Evolutionary conservation across 2,797 vertebrate genomes (phyloP).

Genomic region (Acanthurus leucopareius): DNA sequence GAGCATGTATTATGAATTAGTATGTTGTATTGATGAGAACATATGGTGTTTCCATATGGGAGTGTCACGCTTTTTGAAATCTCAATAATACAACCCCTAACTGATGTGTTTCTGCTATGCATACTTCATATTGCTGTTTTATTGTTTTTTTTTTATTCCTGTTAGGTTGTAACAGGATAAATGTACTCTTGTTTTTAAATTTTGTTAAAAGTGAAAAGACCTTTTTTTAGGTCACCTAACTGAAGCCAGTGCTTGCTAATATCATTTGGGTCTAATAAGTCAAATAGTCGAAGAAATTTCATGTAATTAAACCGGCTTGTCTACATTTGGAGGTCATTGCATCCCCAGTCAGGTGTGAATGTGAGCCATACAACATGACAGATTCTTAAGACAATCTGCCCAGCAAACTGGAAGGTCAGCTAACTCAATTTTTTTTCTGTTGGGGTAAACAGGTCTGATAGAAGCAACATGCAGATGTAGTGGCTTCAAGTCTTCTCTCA

Average conservation of each 20-base stretch:
- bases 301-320: not conserved
- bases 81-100: constrained; percentile 38
- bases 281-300: not conserved
- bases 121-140: not conserved
- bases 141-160: constrained; percentile 9
- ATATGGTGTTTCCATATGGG: constrained; percentile 83
- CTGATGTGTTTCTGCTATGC: constrained; percentile 18
- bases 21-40: constrained; percentile 82
- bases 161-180: not conserved
- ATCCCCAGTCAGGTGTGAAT: not conserved
- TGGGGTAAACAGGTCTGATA: not conserved
- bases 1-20: constrained; percentile 77
- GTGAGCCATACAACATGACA: not conserved
- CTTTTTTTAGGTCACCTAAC: not conserved
- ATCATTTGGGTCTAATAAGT: not conserved
- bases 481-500: not conserved
- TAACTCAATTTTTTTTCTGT: not conserved
- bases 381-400: not conserved
- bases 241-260: too few species aligned
- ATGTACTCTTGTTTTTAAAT: not conserved
- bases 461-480: not conserved
- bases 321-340: not conserved
- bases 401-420: not conserved
- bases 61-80: constrained; percentile 62
- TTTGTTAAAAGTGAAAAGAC: not conserved